Evolutionary conservation across 2,797 vertebrate genomes (phyloP).

Genomic region (Orestias chungarensis): DNA sequence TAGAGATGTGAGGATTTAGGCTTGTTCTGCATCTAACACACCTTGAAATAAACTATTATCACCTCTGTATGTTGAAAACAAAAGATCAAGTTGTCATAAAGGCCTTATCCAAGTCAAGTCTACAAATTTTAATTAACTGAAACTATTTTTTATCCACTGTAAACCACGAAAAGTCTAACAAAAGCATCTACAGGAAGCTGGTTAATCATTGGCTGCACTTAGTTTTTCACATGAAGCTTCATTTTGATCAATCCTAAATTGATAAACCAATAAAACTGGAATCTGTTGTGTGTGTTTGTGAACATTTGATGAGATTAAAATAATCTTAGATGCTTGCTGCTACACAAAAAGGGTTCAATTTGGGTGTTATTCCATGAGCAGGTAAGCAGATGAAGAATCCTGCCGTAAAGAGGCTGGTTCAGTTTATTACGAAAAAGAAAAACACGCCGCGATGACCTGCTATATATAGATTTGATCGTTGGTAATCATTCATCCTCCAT

Average conservation of each 20-base stretch:
- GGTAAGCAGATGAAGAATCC: slow-evolving; percentile 50
- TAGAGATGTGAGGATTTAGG: background rate
- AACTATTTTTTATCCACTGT: too few relatives aligned
- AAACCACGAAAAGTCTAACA: too few relatives aligned
- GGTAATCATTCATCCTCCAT: slow-evolving; percentile 47
- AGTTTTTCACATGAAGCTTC: background rate
- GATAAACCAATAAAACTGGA: background rate
- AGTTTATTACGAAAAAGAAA: slow-evolving; percentile 33
- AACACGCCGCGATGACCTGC: slow-evolving; percentile 27
- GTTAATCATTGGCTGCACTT: background rate
- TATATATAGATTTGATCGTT: slow-evolving; percentile 55
- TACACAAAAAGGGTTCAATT: background rate
- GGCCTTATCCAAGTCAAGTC: background rate
- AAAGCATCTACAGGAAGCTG: background rate
- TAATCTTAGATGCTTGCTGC: background rate
- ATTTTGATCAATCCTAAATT: too few relatives aligned
- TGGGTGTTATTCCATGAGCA: slow-evolving; percentile 38
- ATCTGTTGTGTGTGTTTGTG: background rate
- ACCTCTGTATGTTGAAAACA: too few relatives aligned
- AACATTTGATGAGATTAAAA: background rate
- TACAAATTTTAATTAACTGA: too few relatives aligned
- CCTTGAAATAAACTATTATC: too few relatives aligned
- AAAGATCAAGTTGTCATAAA: background rate
- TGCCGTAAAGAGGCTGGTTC: slow-evolving; percentile 31
- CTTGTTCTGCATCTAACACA: background rate